Conservation (phyloP, 35 echinoderm and acorn worm genomes). For the Amphiura filiformis region DNA sequence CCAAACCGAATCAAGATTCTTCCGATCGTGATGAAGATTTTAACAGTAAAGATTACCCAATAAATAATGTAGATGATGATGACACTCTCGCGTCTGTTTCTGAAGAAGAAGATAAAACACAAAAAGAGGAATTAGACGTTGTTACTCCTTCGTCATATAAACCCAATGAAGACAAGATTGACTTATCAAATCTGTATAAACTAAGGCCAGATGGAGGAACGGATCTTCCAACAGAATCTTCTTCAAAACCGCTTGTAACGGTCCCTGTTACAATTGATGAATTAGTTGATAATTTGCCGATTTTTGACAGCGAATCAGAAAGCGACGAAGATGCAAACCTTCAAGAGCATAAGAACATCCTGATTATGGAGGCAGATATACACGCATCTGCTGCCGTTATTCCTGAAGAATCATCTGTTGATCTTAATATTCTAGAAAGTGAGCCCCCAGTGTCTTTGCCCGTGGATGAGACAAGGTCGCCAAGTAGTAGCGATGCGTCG, state of each 20-base stretch:
- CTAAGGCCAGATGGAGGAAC: background rate
- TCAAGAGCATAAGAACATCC: background rate
- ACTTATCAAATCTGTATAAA: background rate
- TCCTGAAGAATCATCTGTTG: background rate
- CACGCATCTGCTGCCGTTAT: background rate
- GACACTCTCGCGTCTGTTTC: too few relatives aligned
- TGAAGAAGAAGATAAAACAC: too few relatives aligned
- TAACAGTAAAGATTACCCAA: background rate
- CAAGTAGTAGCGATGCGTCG: background rate
- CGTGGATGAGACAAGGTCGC: background rate
- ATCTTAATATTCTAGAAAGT: background rate
- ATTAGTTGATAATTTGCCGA: background rate
- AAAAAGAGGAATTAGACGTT: too few relatives aligned
- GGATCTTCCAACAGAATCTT: background rate
- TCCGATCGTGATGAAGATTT: background rate
- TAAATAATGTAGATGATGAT: too few relatives aligned
- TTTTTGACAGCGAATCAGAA: background rate
- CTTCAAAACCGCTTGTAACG: background rate
- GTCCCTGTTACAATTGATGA: background rate
- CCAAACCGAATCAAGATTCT: background rate
- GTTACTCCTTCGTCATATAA: too few relatives aligned
- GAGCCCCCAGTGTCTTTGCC: too few relatives aligned
- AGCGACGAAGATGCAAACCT: background rate
- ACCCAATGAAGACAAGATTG: background rate
- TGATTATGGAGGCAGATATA: background rate